These are phyloP conservation scores for Subacronicta megacephala DNA, from an alignment of 2,888 invertebrate species.

Conservation along the genomic window DNA sequence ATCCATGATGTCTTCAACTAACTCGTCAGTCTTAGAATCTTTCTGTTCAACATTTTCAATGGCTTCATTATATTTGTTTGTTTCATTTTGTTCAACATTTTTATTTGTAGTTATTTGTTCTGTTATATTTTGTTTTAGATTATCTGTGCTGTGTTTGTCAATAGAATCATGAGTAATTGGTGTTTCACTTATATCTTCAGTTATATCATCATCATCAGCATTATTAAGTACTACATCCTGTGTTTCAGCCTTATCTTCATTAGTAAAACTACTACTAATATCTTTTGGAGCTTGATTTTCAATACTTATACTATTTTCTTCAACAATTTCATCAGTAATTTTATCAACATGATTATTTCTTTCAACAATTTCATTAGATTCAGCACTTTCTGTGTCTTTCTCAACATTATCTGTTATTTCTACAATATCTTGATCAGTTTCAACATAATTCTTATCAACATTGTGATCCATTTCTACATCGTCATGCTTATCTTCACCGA, in stretches of 20 bases:
- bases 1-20: slow-evolving; percentile 73
- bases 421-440: slow-evolving; percentile 19
- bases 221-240: background rate
- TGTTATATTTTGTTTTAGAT: background rate
- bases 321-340: slow-evolving; percentile 1
- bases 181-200: slow-evolving; percentile 14
- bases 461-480: slow-evolving; percentile 19
- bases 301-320: background rate
- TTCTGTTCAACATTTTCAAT: slow-evolving; percentile 8
- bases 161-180: background rate
- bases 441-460: slow-evolving; percentile 2
- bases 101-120: slow-evolving; percentile 2
- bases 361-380: background rate
- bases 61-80: background rate
- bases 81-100: background rate
- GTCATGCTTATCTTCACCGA: slow-evolving; percentile 3
- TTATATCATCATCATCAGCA: slow-evolving; percentile 6
- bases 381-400: background rate
- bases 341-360: background rate
- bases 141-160: slow-evolving; percentile 5
- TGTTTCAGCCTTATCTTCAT: background rate
- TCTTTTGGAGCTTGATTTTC: background rate
- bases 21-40: slow-evolving; percentile 6
- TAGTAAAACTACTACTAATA: background rate
- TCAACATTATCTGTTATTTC: slow-evolving; percentile 20